Percentiles rank a stretch among this genome's conserved stretches.
These are phyloP conservation scores for Callipepla californica DNA, from an alignment of 2,113 vertebrate genomes.

Conservation along the genomic window DNA sequence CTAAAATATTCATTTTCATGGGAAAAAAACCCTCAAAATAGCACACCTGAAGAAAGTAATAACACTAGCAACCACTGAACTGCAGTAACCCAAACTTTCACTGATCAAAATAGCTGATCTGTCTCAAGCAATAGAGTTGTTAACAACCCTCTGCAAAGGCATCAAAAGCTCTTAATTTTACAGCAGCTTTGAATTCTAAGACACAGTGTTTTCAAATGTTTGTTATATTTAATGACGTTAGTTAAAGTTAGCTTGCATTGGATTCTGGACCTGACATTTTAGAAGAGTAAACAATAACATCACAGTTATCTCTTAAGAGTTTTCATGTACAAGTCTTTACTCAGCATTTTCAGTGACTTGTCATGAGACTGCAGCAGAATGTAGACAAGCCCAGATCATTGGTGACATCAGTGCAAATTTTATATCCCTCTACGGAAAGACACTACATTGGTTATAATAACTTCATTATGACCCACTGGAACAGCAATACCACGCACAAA, in stretches of 20 bases:
- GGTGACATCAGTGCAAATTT: neutral
- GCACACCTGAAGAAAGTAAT: neutral
- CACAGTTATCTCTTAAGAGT: neutral
- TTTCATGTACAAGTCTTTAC: neutral
- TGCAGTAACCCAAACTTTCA: neutral
- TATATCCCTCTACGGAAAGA: neutral
- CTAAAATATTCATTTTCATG: neutral
- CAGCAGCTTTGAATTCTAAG: neutral
- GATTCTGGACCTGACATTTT: neutral
- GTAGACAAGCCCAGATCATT: neutral
- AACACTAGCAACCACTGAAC: neutral
- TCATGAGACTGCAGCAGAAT: neutral
- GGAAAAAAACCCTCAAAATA: neutral
- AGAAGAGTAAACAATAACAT: neutral
- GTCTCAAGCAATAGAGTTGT: neutral
- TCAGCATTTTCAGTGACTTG: neutral
- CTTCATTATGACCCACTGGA: neutral
- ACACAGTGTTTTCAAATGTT: neutral
- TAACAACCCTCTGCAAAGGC: neutral
- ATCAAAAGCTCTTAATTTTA: conserved; percentile 1
- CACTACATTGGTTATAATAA: neutral
- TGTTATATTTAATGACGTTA: neutral
- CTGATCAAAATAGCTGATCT: neutral
- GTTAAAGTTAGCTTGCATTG: neutral
- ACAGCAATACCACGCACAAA: neutral